A percentile compares a stretch with the other conserved stretches of the same genome.
phyloP scores from a whole-genome alignment of 2,113 vertebrate species.

The Lota lota region DNA sequence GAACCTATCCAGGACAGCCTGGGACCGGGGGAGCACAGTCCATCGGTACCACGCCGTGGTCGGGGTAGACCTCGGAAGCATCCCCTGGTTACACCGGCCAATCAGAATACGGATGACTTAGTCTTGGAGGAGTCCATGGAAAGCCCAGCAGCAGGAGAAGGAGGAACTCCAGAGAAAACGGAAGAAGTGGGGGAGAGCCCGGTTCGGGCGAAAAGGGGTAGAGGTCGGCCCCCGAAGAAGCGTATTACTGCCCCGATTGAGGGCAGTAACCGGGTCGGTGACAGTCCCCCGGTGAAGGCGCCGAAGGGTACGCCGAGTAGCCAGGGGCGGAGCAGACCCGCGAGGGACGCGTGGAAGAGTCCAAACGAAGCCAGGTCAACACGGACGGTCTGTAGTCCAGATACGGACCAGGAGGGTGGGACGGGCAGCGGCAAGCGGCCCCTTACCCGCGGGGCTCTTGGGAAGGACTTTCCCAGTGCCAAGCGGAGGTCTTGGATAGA shows the following conservation, averaged over 20 bases:
- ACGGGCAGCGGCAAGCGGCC: constrained; percentile 21
- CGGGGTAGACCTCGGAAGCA: constrained; percentile 40
- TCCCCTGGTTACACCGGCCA: accelerated
- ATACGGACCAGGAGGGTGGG: neutral
- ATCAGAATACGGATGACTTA: too few relatives aligned
- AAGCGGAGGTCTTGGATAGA: constrained; percentile 68
- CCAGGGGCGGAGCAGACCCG: too few relatives aligned
- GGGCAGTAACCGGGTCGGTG: too few relatives aligned
- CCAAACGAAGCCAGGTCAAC: neutral
- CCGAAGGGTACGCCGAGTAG: too few relatives aligned
- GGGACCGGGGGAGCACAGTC: neutral
- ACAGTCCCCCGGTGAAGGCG: too few relatives aligned
- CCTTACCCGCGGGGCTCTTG: constrained; percentile 51
- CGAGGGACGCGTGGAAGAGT: too few relatives aligned
- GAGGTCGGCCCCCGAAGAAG: constrained; percentile 46
- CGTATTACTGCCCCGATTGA: too few relatives aligned
- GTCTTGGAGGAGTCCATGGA: neutral
- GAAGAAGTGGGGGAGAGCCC: neutral
- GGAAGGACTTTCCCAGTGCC: constrained; percentile 65
- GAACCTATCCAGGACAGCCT: neutral
- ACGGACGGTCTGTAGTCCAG: neutral
- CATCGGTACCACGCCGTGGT: neutral
- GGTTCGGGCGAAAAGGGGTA: neutral
- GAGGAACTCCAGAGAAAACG: neutral
- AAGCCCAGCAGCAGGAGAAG: neutral